A percentile compares a stretch with the other conserved stretches of the same genome.
Evolutionary conservation across 2,888 invertebrate genomes (phyloP).

Genomic region (Caenorhabditis sulstoni): DNA sequence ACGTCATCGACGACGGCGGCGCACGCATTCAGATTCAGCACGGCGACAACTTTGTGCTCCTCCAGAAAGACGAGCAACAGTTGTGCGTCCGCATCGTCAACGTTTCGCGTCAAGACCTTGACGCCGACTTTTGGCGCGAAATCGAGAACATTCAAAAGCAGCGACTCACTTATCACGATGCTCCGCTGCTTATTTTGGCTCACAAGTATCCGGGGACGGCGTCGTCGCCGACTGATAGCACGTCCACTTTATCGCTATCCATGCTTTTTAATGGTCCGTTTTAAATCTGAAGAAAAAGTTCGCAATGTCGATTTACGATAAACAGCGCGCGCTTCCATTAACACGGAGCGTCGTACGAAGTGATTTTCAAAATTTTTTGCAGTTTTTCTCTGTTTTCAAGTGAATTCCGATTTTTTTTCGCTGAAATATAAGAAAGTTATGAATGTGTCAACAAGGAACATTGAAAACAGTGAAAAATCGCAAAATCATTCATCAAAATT

Average conservation of each 20-base stretch:
- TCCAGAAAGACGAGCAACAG: conserved; percentile 70
- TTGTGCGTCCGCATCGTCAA: conserved; percentile 72
- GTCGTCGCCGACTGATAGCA: conserved; percentile 33
- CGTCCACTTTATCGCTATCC: conserved; percentile 51
- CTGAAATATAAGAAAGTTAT: no score
- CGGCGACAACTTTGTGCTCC: conserved; percentile 64
- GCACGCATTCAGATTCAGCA: conserved; percentile 63
- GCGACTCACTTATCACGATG: conserved; percentile 62
- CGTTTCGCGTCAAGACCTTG: conserved; percentile 66
- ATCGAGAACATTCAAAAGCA: conserved; percentile 77
- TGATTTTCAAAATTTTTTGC: no score
- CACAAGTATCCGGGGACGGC: conserved; percentile 38
- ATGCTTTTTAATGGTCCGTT: conserved; percentile 42
- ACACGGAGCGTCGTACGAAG: no score
- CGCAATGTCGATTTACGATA: no score
- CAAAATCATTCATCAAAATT: no score
- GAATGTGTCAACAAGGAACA: no score
- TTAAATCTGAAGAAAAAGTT: background rate
- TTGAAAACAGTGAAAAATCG: no score
- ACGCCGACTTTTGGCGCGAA: conserved; percentile 76
- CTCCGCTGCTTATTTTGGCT: conserved; percentile 64
- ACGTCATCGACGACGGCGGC: conserved; percentile 33
- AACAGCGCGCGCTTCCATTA: no score
- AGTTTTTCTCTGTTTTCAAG: no score
- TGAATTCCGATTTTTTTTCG: no score